Conservation (phyloP, 2,888 invertebrate species). For the Pseudanteris insignis region DNA sequence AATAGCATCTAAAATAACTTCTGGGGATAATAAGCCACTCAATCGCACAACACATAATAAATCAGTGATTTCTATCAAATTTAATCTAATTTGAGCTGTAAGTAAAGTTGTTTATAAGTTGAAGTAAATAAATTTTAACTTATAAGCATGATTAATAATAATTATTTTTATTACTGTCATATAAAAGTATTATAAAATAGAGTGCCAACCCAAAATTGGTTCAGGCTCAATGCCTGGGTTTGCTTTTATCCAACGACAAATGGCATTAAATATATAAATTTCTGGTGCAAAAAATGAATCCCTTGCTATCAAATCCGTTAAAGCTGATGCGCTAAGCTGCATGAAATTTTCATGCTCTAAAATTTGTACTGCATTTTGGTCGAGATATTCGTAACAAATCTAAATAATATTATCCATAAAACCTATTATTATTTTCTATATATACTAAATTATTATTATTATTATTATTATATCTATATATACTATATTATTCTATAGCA, state of each 20-base stretch:
- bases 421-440: no score
- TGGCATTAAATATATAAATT: slow-evolving; percentile 92
- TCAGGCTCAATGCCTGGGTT: slow-evolving; percentile 73
- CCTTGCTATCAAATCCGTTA: slow-evolving; percentile 85
- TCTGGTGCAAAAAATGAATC: slow-evolving; percentile 98
- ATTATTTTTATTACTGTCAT: no score
- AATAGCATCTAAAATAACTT: slow-evolving; percentile 93
- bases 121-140: no score
- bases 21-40: slow-evolving; percentile 85
- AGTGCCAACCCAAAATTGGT: slow-evolving; percentile 54
- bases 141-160: no score
- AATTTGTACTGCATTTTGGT: slow-evolving; percentile 86
- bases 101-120: no score
- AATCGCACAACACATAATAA: slow-evolving; percentile 89
- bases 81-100: slow-evolving; percentile 72
- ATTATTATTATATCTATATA: no score
- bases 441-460: no score
- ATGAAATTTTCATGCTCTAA: slow-evolving; percentile 86
- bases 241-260: slow-evolving; percentile 85
- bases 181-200: background rate
- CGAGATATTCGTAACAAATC: slow-evolving; percentile 90
- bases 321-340: slow-evolving; percentile 81
- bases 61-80: slow-evolving; percentile 88
- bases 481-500: no score
- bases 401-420: no score